Conservation (phyloP, 2,888 invertebrate genomes). For the Andrena praecox region DNA sequence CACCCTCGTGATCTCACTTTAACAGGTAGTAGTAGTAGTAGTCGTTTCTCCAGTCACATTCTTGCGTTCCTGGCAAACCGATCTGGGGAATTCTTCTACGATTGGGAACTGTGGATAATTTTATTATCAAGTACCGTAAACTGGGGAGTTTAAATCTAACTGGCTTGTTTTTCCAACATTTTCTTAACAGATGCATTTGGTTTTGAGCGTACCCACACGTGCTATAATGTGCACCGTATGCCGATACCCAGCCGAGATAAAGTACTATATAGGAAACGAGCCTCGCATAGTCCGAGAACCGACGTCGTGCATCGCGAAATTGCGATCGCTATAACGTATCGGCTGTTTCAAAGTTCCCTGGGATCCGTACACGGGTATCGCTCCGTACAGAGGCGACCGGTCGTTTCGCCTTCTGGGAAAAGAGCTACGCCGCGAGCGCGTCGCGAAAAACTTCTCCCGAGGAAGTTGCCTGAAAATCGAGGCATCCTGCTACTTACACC, state of each 20-base stretch:
- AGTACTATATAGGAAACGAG: slow-evolving; percentile 79
- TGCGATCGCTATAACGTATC: slow-evolving; percentile 51
- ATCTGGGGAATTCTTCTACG: too few species aligned
- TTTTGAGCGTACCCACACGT: slow-evolving; percentile 54
- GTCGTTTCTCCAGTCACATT: too few species aligned
- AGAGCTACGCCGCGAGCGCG: background rate
- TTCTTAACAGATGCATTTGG: slow-evolving; percentile 32
- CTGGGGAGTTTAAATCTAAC: too few species aligned
- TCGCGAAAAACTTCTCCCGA: too few species aligned
- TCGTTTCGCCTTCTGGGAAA: slow-evolving; percentile 16
- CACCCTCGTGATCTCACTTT: too few species aligned
- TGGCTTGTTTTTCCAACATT: too few species aligned
- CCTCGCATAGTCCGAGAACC: slow-evolving; percentile 39
- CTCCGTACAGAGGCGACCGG: slow-evolving; percentile 16
- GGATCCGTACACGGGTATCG: slow-evolving; percentile 41
- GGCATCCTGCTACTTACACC: too few species aligned
- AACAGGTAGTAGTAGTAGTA: too few species aligned
- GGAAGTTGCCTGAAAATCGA: too few species aligned
- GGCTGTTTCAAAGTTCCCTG: slow-evolving; percentile 48
- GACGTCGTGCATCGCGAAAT: slow-evolving; percentile 55
- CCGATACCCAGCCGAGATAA: slow-evolving; percentile 78
- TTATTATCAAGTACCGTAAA: too few species aligned
- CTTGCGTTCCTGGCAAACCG: too few species aligned
- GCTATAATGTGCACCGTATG: slow-evolving; percentile 53
- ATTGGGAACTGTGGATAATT: too few species aligned